Base-by-base conservation (phyloP, 1,140 invertebrate species). In the Cydia splendana region DNA sequence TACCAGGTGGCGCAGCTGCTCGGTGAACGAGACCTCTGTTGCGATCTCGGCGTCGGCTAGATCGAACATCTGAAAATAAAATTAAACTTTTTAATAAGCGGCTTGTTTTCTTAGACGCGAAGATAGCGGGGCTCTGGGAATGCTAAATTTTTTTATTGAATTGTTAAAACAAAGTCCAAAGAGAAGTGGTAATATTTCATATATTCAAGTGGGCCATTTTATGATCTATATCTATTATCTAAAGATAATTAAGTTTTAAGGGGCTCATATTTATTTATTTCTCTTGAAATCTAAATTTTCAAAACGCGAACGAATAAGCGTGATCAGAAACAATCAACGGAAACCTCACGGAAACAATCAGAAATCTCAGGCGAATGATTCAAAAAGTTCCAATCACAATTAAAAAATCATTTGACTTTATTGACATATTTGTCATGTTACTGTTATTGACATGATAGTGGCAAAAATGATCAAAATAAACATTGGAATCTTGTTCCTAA, bases 1-100 rank as follows among this genome's bases (percentile, higher is more conserved):
- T 15, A 92, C 88, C 13, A 93, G 83, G 81, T 91, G 87, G 34
- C 91, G 83, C 24, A 93, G 78, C 75, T 93, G 87, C 79, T 93
- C 91, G 1, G 92, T 94, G 78, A 93, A 94, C 67, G 88, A 87
- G n/a, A 94, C 92, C 86, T 94, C 93, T 3, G 89, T 92, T 51
- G 90, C 92, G 18, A 91, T 91, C 86, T 94, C 91, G 7, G 90
- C 91, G 77, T 94, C 92, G 2, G 88, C 87, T 76, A 94, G 80
- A 83, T 94, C 92, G 62, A 93, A 94, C 88, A 93, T 92, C 93
- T 94, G 86, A 79, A 91, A 87, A 73, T 38, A 75, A 84, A 24
- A 34, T 6, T 34, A 6, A 34, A 34, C 5, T 34, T 34, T 34
- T 34, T 34, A 34, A 34, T 34, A 34, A 34, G 3, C 30, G 3